Conservation (phyloP, 2,797 vertebrate genomes). For the Rhabdophis nuchalis region DNA sequence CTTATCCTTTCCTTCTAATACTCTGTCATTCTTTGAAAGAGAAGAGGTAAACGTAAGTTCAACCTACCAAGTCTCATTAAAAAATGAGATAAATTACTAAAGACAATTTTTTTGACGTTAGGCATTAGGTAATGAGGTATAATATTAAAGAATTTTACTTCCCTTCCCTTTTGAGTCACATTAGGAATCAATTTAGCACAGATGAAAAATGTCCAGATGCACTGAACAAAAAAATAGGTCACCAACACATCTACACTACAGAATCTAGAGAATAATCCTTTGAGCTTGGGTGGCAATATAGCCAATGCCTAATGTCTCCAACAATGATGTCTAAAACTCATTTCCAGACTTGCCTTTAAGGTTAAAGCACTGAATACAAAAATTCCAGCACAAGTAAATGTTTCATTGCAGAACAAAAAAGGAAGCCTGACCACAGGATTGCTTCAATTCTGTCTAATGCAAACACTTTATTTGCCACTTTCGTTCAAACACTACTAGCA, state of each 20-base stretch:
- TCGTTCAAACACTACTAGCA: not conserved
- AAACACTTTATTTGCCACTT: conserved; percentile 1
- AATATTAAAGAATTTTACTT: conserved; percentile 42
- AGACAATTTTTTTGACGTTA: not conserved
- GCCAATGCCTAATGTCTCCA: not conserved
- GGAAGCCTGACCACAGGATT: not conserved
- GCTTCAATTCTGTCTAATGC: not conserved
- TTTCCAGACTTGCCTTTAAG: not conserved
- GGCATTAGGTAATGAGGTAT: conserved; percentile 52
- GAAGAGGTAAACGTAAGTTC: conserved; percentile 23
- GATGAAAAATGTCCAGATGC: conserved; percentile 40
- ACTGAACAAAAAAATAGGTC: conserved; percentile 36
- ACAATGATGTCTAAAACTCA: not conserved
- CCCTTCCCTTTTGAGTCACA: conserved; percentile 61
- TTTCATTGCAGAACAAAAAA: not conserved
- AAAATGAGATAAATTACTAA: not conserved
- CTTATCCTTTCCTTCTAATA: not conserved
- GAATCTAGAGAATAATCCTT: not conserved
- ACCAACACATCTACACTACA: not conserved
- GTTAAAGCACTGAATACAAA: not conserved
- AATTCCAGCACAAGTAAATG: rapidly evolving
- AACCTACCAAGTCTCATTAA: not conserved
- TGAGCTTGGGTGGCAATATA: not conserved
- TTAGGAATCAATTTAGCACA: conserved; percentile 63
- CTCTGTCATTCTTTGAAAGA: conserved; percentile 42